phyloP scores from a whole-genome alignment of 2,113 vertebrate species.

The Zosterops pallidus region DNA sequence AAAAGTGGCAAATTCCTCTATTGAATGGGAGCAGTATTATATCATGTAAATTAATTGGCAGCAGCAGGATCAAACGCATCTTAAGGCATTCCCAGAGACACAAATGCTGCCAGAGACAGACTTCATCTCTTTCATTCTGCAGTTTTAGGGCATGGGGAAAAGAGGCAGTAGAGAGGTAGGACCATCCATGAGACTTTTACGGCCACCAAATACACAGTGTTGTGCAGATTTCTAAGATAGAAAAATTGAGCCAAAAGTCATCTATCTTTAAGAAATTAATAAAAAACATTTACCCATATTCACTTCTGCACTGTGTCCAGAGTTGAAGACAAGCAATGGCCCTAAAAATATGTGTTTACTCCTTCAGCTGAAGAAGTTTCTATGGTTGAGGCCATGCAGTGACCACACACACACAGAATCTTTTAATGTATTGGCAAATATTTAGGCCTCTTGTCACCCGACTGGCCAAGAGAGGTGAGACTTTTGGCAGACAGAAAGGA shows the following conservation, averaged over 20 bases:
- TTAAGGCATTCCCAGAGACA: background rate
- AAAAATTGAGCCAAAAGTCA: background rate
- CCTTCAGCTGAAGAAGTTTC: background rate
- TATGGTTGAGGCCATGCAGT: background rate
- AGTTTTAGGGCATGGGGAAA: background rate
- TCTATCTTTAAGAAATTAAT: background rate
- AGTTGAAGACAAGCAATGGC: background rate
- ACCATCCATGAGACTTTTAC: background rate
- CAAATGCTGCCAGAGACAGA: background rate
- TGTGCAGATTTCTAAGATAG: background rate
- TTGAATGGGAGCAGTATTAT: background rate
- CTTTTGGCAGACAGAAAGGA: background rate
- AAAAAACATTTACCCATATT: background rate
- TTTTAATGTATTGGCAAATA: background rate
- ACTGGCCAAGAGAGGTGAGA: background rate
- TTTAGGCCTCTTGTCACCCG: background rate
- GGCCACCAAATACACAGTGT: background rate
- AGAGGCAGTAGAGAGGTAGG: background rate
- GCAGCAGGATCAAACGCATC: background rate
- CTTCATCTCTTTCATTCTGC: fast-evolving
- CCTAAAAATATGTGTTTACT: background rate
- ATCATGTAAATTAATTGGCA: background rate
- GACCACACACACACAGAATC: background rate
- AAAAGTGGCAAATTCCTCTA: background rate
- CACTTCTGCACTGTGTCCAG: background rate